These are phyloP conservation scores for Chionodraco myersi DNA, from an alignment of 2,113 vertebrate genomes.

Conservation along the genomic window DNA sequence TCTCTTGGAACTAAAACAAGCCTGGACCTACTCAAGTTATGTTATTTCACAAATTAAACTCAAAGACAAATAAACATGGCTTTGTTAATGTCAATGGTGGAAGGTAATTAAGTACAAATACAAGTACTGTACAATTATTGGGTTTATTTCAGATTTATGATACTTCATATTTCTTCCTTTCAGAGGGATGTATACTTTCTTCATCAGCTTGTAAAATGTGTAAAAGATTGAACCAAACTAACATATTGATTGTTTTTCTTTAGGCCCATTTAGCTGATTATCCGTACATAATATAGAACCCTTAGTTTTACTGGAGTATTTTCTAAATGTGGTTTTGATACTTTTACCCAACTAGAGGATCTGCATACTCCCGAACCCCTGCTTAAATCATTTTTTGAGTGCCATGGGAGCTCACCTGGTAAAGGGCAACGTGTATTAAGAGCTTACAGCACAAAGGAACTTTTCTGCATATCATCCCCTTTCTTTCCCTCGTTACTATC, in stretches of 20 bases:
- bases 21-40: not conserved
- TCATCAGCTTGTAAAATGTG: too few relatives aligned
- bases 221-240: not conserved
- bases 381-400: too few relatives aligned
- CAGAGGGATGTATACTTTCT: not conserved
- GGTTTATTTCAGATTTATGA: not conserved
- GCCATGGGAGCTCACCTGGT: too few relatives aligned
- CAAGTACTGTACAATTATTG: too few relatives aligned
- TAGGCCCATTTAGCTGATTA: not conserved
- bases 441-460: too few relatives aligned
- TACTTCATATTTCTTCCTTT: not conserved
- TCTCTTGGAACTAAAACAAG: not conserved
- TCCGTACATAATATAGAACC: not conserved
- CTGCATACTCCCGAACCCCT: too few relatives aligned
- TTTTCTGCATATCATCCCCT: too few relatives aligned
- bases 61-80: not conserved
- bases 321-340: not conserved
- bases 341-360: not conserved
- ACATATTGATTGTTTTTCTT: not conserved
- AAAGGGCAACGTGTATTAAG: too few relatives aligned
- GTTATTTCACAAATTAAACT: slow-evolving; percentile 1
- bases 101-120: not conserved
- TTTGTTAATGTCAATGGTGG: not conserved
- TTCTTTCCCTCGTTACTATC: too few relatives aligned
- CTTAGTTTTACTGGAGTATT: not conserved